These are phyloP conservation scores for Orcinus orca DNA, from an alignment of 2,113 vertebrate species.

Conservation along the genomic window DNA sequence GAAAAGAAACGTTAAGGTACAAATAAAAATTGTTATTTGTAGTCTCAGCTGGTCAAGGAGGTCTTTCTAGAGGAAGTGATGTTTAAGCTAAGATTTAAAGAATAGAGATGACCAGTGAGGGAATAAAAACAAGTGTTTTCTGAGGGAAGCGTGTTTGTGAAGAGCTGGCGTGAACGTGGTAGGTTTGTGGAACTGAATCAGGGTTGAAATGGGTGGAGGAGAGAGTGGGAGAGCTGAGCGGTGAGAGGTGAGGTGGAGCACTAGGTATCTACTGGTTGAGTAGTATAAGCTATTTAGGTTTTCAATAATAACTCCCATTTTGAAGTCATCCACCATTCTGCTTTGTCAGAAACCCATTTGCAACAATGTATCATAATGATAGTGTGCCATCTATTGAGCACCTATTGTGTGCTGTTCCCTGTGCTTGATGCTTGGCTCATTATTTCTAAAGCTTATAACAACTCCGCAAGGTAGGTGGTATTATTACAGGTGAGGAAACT, in stretches of 20 bases:
- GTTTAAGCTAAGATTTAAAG: constrained; percentile 25
- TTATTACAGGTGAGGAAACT: background rate
- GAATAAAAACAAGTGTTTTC: background rate
- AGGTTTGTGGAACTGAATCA: background rate
- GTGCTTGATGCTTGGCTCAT: background rate
- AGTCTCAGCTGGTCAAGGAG: background rate
- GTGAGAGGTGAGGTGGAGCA: background rate
- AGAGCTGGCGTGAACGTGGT: background rate
- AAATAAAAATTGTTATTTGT: background rate
- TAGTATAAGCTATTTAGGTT: background rate
- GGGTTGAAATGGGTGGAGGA: background rate
- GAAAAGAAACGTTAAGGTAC: background rate
- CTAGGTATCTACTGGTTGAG: background rate
- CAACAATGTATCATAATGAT: background rate
- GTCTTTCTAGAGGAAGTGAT: background rate
- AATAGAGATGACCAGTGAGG: background rate
- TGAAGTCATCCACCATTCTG: background rate
- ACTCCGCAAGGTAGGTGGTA: background rate
- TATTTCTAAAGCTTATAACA: background rate
- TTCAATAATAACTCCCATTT: background rate
- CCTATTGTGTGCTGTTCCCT: background rate
- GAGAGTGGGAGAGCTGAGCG: background rate
- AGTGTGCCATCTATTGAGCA: background rate
- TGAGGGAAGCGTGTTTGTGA: background rate
- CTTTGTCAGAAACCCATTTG: background rate